These are phyloP conservation scores for Aeoliscus strigatus DNA, from an alignment of 2,797 vertebrate genomes.

Conservation along the genomic window DNA sequence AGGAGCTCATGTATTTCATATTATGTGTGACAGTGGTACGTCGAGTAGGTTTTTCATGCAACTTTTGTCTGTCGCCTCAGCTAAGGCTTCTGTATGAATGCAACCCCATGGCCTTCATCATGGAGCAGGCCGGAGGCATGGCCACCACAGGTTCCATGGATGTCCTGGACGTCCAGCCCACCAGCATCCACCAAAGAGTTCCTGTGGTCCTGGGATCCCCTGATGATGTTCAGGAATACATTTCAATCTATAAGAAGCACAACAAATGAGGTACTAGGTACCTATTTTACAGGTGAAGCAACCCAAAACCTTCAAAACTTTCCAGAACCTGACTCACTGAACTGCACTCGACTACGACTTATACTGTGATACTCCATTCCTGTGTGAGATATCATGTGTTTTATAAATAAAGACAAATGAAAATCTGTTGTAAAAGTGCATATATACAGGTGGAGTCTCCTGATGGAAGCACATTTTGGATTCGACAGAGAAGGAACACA, in stretches of 20 bases:
- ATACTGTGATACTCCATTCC: no score
- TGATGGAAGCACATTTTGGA: no score
- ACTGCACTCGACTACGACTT: no score
- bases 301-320: neutral
- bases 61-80: constrained; percentile 52
- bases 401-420: no score
- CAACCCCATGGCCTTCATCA: constrained; percentile 94
- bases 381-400: no score
- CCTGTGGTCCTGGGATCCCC: constrained; percentile 87
- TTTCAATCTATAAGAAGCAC: constrained; percentile 83
- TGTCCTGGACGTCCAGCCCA: constrained; percentile 87
- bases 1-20: no score
- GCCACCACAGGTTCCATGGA: constrained; percentile 85
- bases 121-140: constrained; percentile 91
- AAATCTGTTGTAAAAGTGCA: no score
- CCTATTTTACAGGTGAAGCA: constrained; percentile 62
- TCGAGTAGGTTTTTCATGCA: constrained; percentile 13
- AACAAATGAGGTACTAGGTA: no score
- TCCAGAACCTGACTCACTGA: no score
- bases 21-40: constrained; percentile 31
- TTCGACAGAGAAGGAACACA: no score
- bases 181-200: constrained; percentile 82
- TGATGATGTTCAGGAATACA: constrained; percentile 88
- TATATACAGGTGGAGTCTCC: no score
- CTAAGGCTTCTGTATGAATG: constrained; percentile 93